Conservation (phyloP, 2,113 vertebrate genomes). For the Scytalopus superciliaris region DNA sequence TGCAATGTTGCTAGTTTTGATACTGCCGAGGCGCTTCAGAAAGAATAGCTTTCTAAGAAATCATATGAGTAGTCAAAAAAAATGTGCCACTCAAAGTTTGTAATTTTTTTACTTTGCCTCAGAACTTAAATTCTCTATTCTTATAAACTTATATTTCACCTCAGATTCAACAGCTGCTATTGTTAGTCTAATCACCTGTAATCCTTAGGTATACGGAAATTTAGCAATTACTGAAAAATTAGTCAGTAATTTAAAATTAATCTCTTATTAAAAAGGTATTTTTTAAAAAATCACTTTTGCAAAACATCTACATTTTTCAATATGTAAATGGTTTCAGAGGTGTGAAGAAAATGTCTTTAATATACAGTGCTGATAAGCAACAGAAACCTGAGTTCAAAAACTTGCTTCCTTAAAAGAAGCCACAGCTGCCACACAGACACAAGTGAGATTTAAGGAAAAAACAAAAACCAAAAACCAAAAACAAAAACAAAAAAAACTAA, state of each 20-base stretch:
- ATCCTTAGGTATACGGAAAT: background rate
- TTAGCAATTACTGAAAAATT: background rate
- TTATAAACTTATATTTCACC: background rate
- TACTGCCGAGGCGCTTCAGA: background rate
- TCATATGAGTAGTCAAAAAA: background rate
- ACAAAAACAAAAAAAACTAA: background rate
- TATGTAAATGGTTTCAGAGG: conserved; percentile 54
- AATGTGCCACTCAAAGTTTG: background rate
- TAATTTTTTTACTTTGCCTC: background rate
- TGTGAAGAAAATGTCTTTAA: conserved; percentile 53
- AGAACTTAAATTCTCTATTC: background rate
- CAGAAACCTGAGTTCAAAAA: conserved; percentile 62
- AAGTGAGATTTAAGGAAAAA: conserved; percentile 16
- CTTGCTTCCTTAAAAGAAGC: conserved; percentile 43
- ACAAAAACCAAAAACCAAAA: background rate
- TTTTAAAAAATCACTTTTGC: background rate
- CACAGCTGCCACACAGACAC: conserved; percentile 59
- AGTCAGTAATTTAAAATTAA: background rate
- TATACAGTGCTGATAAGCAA: conserved; percentile 59
- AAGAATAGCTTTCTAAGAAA: conserved; percentile 23
- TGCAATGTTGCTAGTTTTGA: background rate
- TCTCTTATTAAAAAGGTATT: background rate
- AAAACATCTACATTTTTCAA: conserved; percentile 10
- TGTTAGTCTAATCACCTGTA: background rate
- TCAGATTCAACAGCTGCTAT: background rate